Percentiles rank a stretch among this genome's conserved stretches.
phyloP scores from a whole-genome alignment of 30 jellyfish, hydroid and myxozoan species.

The Haliclystus octoradiatus region DNA sequence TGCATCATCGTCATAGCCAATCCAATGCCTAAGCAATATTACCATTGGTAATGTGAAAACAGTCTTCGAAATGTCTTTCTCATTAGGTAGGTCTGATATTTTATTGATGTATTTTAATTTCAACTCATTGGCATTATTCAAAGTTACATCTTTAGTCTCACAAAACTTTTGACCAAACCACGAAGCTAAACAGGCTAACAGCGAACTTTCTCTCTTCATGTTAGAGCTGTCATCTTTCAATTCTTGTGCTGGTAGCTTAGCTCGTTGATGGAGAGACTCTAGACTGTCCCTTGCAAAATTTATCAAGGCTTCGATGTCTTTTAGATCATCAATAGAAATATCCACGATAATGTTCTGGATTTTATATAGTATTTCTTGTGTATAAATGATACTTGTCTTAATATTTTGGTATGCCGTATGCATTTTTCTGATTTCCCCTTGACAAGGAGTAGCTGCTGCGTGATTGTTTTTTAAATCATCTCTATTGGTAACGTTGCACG shows the following conservation, averaged over 20 bases:
- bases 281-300: too few species aligned
- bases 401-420: too few species aligned
- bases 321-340: too few species aligned
- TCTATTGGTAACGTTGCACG: not conserved
- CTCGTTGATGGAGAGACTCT: too few species aligned
- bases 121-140: conserved; percentile 19
- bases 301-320: too few species aligned
- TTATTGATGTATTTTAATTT: conserved; percentile 24
- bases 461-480: not conserved
- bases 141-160: conserved; percentile 16
- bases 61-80: conserved; percentile 24
- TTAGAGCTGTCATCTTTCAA: too few species aligned
- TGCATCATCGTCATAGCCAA: conserved; percentile 13
- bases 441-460: not conserved
- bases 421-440: too few species aligned
- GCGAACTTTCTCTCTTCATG: too few species aligned
- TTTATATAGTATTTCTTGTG: too few species aligned
- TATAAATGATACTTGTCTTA: too few species aligned
- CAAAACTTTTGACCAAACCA: conserved; percentile 54
- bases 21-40: conserved; percentile 33
- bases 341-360: too few species aligned
- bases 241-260: too few species aligned
- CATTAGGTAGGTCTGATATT: conserved; percentile 36
- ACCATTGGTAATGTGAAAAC: conserved; percentile 49
- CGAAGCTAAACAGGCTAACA: not conserved